Evolutionary conservation across 2,888 invertebrate genomes (phyloP), one percentile per base, ranked within the genome.

Genomic region (Andrena fulva): DNA sequence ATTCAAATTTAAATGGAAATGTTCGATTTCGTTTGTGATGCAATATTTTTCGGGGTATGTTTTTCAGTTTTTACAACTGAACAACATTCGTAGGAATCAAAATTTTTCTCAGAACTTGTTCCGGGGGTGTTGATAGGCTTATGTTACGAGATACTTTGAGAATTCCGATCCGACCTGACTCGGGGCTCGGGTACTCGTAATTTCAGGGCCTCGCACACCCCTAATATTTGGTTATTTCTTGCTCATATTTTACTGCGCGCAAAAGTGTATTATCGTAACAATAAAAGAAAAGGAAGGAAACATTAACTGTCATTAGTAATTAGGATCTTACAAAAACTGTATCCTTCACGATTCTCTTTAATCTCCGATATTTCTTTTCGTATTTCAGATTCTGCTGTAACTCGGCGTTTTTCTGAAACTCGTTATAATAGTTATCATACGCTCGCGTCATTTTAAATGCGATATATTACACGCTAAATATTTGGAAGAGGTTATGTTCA

Each of bases 281-380:
- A 24, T 56, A 24, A n/a, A 33, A 73, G n/a, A 12, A 69, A 35
- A 77, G n/a, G 10, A 35, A 33, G 8, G 24, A 70, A 67, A 62
- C 24, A 50, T 50, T 24, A 62, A 68, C n/a, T 63, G 10, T 54
- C 29, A 52, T 24, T 16, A 31, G 20, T 42, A 35, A 68, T 29
- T n/a, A 42, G 7, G n/a, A 78, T 95, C 96, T 95, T 94, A 97
- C 97, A 92, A 96, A 95, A 66, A 97, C 95, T 62, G 96, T 95
- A 92, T 96, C 95, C 92, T 96, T 96, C 20, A 97, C 95, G 80
- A 95, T 94, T 91, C 95, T 95, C 92, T 96, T 96, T 74, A 96
- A 93, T 90, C 94, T 95, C 85, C 95, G 95, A 83, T 96, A 95
- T 90, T 97, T 97, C 86, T 95, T 95, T 88, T 95, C 95, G 90